Base-by-base conservation (phyloP, 2,797 vertebrate genomes). In the Heterohyrax brucei region DNA sequence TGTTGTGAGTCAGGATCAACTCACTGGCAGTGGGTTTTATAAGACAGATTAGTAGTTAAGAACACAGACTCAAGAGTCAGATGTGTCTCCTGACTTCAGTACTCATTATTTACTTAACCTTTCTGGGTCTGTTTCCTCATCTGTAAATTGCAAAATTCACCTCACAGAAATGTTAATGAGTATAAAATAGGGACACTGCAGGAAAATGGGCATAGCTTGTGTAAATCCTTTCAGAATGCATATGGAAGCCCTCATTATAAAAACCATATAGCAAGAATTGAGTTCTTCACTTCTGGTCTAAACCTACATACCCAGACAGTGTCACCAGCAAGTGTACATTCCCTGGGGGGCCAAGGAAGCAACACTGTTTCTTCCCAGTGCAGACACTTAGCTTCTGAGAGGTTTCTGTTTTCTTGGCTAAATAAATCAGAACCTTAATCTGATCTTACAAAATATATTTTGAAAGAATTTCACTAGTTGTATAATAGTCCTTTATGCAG, bases 71-170 rank as follows among this genome's bases (percentile, higher is more conserved):
- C 59, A 39, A 19, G 75, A 83, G 77, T 64, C 46, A 95, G 85
- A 53, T 7, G n/a, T 78, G 59, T 30, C 44, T 72, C 73, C 53
- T 56, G 12, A 72, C 9, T 77, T 79, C 12, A 86, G 50, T 21
- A 50, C 22, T 89, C 66, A 70, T 33, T 48, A 75, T 87, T 56
- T 56, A 56, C 53, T 56, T 92, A 66, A 66, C 84, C 44, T 77
- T 88, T 75, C 81, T 56, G 19, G 24, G 70, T 53, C 68, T 89
- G 24, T 56, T 86, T 79, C 28, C 10, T 89, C 48, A 93, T 59
- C 61, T 77, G 73, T 76, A 95, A 95, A 96, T 91, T 62, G 44
- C 75, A 94, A 78, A 87, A 75, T 22, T 94, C 10, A 61, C 14
- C 5, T 94, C 30, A 76, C 5, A 95, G 21, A 89, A 89, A 14